A percentile compares a stretch with the other conserved stretches of the same genome.
Evolutionary conservation across 2,797 vertebrate species (phyloP).

Genomic region (Gadopsis marmoratus): DNA sequence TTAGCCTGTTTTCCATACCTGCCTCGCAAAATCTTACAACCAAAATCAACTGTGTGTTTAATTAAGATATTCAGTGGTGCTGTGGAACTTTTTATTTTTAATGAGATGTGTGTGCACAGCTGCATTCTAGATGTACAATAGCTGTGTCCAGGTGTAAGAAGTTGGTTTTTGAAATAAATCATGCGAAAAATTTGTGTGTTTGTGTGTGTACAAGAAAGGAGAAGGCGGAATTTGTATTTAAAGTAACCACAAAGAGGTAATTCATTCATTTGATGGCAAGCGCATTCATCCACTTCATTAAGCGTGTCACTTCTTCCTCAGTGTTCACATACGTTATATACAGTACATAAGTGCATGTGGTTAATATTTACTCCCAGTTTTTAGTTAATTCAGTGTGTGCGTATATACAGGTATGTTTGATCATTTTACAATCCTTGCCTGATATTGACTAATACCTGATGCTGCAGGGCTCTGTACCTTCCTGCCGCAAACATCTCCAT

Average conservation of each 20-base stretch:
- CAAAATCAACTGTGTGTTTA: constrained; percentile 26
- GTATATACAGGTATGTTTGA: constrained; percentile 13
- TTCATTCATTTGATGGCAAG: background rate
- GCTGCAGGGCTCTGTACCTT: constrained; percentile 35
- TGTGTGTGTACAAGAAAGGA: background rate
- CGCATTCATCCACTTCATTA: constrained; percentile 4
- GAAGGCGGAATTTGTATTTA: background rate
- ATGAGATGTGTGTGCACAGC: background rate
- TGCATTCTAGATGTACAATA: background rate
- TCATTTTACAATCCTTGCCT: constrained; percentile 3
- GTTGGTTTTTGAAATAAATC: background rate
- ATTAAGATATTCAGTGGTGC: constrained; percentile 27
- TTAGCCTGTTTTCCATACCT: constrained; percentile 39
- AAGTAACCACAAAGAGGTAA: background rate
- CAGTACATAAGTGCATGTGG: background rate
- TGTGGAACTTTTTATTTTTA: background rate
- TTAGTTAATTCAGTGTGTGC: background rate
- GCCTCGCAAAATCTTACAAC: constrained; percentile 10
- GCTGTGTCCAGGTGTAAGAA: constrained; percentile 11
- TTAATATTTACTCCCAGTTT: background rate
- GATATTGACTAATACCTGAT: background rate
- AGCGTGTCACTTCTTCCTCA: background rate
- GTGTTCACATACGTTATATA: background rate
- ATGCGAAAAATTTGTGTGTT: background rate
- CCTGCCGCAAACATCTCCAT: constrained; percentile 42